Conservation (phyloP, 2,888 invertebrate genomes). For the Spodoptera picta region DNA sequence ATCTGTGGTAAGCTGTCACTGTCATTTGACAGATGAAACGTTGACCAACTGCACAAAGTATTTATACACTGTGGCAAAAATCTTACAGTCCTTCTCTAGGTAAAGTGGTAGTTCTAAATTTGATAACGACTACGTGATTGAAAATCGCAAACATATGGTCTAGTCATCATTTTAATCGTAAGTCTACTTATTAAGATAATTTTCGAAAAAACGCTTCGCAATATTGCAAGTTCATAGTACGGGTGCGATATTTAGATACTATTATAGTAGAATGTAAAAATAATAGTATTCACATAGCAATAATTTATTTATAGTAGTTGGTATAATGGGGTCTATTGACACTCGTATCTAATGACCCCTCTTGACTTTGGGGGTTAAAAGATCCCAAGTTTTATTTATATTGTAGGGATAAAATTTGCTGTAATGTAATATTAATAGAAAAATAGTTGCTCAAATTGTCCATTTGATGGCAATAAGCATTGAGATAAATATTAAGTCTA, state of each 20-base stretch:
- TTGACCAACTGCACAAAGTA: constrained; percentile 7
- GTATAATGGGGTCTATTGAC: constrained; percentile 6
- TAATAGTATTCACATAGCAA: constrained; percentile 38
- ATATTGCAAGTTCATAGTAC: constrained; percentile 43
- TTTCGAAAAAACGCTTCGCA: constrained; percentile 26
- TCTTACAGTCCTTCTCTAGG: constrained; percentile 27
- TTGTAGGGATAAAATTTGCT: constrained; percentile 35
- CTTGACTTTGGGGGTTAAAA: constrained; percentile 18
- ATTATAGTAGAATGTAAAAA: constrained; percentile 16
- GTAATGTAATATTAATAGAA: constrained; percentile 1
- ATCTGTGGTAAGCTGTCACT: background rate
- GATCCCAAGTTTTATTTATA: constrained; percentile 7
- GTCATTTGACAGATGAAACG: background rate
- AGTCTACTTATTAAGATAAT: constrained; percentile 20
- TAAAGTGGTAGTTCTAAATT: constrained; percentile 54
- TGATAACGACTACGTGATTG: constrained; percentile 27
- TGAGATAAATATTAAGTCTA: constrained; percentile 29
- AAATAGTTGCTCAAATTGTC: constrained; percentile 68
- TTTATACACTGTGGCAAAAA: background rate
- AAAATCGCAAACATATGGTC: constrained; percentile 31
- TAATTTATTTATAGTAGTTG: constrained; percentile 25
- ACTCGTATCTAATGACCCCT: background rate
- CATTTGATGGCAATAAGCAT: constrained; percentile 64
- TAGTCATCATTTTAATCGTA: constrained; percentile 23
- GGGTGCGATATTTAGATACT: constrained; percentile 37